Percentiles rank a stretch among this genome's conserved stretches.
Evolutionary conservation across 2,797 vertebrate genomes (phyloP).

Genomic region (Alectoris magna): DNA sequence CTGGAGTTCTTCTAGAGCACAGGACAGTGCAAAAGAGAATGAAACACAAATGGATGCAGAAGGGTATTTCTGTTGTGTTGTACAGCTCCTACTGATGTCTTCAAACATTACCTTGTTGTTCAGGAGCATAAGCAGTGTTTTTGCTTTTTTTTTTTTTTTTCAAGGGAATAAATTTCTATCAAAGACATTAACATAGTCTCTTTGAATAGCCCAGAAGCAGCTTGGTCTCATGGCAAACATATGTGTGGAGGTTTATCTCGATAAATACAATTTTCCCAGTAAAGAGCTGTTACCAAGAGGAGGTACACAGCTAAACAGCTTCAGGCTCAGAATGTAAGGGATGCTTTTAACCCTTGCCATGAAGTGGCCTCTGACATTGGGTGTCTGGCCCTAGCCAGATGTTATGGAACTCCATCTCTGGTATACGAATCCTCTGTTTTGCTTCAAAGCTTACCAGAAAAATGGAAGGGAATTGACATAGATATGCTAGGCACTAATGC

Average conservation of each 20-base stretch:
- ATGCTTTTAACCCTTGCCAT: not conserved
- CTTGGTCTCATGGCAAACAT: not conserved
- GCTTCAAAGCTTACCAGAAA: not conserved
- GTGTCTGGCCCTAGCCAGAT: not conserved
- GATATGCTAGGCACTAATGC: conserved; percentile 39
- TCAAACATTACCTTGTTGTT: not conserved
- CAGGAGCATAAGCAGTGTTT: not conserved
- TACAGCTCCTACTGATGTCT: not conserved
- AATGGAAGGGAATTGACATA: not conserved
- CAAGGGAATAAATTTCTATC: not conserved
- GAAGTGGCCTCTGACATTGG: not conserved
- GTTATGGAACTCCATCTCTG: not conserved
- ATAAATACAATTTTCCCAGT: not conserved
- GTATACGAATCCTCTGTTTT: not conserved
- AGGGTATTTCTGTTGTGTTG: not conserved
- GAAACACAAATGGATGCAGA: not conserved
- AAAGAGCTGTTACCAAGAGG: not conserved
- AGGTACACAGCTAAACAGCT: not conserved
- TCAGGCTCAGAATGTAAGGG: not conserved
- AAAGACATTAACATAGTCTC: not conserved
- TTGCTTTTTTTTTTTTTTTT: not conserved
- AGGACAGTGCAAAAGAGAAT: not conserved
- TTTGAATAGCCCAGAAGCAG: not conserved
- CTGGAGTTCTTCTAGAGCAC: not conserved
- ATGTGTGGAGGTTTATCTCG: not conserved